Percentiles rank a stretch among this genome's conserved stretches.
These are phyloP conservation scores for Hermaeophaga mercurialis DNA, from an alignment of 2,888 invertebrate genomes.

Conservation along the genomic window DNA sequence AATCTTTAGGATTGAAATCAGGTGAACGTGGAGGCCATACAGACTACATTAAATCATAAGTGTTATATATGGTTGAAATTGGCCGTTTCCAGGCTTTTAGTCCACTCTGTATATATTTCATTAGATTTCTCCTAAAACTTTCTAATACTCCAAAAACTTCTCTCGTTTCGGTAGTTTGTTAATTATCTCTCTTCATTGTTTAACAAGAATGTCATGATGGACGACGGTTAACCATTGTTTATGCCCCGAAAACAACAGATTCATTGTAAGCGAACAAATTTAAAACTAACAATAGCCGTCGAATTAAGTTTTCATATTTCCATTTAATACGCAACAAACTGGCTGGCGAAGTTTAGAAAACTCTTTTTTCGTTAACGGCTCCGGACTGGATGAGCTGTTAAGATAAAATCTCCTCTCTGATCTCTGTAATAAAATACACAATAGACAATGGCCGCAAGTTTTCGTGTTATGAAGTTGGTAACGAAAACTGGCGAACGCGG, in stretches of 20 bases:
- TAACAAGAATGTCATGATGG: constrained; percentile 18
- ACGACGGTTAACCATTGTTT: constrained; percentile 18
- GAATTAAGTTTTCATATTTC: constrained; percentile 34
- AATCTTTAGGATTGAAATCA: no score
- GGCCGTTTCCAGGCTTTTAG: no score
- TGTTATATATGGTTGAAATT: no score
- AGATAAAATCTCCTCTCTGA: constrained; percentile 35
- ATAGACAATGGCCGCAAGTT: constrained; percentile 35
- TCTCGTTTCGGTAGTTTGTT: constrained; percentile 16
- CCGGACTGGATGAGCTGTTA: constrained; percentile 34
- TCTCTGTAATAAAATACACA: constrained; percentile 34
- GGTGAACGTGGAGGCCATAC: no score
- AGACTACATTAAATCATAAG: no score
- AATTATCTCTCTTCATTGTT: constrained; percentile 18
- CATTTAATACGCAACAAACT: constrained; percentile 31
- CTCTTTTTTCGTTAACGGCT: constrained; percentile 21
- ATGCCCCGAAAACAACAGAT: background rate
- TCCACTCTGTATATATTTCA: no score
- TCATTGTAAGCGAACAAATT: constrained; percentile 24
- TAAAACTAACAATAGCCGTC: constrained; percentile 31
- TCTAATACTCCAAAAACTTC: constrained; percentile 12
- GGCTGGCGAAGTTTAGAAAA: constrained; percentile 22
- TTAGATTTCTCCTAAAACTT: no score
- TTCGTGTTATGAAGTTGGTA: constrained; percentile 22
- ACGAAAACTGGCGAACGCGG: background rate